phyloP scores from a whole-genome alignment of 2,113 vertebrate genomes.

The Cynocephalus volans region DNA sequence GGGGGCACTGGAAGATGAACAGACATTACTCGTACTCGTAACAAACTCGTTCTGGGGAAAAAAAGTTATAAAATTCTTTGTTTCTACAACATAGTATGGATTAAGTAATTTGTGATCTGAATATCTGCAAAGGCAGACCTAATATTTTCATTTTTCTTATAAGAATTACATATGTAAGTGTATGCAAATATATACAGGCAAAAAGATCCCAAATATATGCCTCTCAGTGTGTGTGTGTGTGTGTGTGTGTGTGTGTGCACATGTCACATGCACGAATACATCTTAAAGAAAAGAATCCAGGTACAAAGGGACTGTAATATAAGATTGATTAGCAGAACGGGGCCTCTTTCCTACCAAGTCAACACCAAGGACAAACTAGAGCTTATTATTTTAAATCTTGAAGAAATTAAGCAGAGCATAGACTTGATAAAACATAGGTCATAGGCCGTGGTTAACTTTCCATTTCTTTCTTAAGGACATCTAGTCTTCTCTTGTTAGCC shows the following conservation, averaged over 20 bases:
- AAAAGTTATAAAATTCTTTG: not conserved
- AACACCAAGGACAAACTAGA: not conserved
- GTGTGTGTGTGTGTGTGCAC: not conserved
- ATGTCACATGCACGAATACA: not conserved
- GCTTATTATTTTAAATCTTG: not conserved
- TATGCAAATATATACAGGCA: not conserved
- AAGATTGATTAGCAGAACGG: not conserved
- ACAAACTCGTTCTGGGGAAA: not conserved
- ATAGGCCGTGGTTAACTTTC: not conserved
- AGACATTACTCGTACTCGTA: not conserved
- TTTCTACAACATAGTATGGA: not conserved
- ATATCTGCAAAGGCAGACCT: not conserved
- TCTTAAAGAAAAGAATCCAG: conserved; percentile 20
- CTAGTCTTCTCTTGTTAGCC: not conserved
- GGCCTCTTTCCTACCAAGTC: not conserved
- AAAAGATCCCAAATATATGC: not conserved
- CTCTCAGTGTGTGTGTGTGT: not conserved
- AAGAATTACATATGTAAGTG: not conserved
- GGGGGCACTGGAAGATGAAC: not conserved
- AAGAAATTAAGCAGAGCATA: conserved; percentile 2
- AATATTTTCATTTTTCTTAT: conserved; percentile 6
- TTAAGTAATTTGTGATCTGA: not conserved
- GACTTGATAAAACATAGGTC: not conserved
- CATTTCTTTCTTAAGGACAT: not conserved
- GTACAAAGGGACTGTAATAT: not conserved